phyloP scores from a whole-genome alignment of 2,113 vertebrate genomes.

The Chaetops frenatus region DNA sequence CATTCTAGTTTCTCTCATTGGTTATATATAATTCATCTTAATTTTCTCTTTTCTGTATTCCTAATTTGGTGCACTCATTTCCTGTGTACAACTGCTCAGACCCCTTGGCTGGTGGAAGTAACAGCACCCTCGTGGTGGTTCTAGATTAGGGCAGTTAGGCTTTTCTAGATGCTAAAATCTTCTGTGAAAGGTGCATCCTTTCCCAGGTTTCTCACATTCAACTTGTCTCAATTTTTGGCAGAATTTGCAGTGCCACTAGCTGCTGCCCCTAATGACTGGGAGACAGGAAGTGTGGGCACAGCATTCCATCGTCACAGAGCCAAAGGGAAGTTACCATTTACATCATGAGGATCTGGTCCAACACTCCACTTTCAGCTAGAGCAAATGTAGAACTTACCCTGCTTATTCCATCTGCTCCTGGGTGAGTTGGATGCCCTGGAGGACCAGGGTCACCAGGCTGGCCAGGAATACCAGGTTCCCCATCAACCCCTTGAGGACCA shows the following conservation, averaged over 20 bases:
- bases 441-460: constrained; percentile 91
- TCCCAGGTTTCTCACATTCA: background rate
- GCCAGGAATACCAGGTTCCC: constrained; percentile 93
- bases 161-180: background rate
- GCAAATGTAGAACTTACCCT: constrained; percentile 52
- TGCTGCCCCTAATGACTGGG: background rate
- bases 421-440: constrained; percentile 83
- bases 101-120: background rate
- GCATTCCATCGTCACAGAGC: accelerated
- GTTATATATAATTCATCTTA: background rate
- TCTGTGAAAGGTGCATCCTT: background rate
- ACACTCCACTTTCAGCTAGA: background rate
- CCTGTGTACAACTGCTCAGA: background rate
- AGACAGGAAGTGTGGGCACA: background rate
- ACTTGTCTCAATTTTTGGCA: background rate
- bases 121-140: background rate
- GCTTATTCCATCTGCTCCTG: constrained; percentile 80
- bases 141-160: background rate
- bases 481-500: constrained; percentile 87
- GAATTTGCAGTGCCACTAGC: background rate
- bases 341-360: background rate
- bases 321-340: background rate
- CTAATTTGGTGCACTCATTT: background rate
- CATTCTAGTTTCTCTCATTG: background rate
- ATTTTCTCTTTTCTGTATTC: background rate